A percentile compares a stretch with the other conserved stretches of the same genome.
Evolutionary conservation across 2,113 vertebrate genomes (phyloP).

Genomic region (Cygnus buccinator): DNA sequence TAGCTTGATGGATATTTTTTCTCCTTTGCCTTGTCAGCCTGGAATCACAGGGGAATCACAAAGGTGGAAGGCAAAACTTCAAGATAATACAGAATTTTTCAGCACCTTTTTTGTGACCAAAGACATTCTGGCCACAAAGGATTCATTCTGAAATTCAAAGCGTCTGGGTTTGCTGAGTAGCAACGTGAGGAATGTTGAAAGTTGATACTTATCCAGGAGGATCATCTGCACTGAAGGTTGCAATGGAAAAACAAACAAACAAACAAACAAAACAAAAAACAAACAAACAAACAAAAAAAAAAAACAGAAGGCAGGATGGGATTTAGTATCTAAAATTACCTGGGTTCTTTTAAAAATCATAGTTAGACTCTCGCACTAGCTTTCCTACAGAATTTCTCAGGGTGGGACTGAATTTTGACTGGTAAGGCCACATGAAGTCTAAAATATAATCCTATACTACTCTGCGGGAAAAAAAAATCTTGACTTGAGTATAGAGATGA

Average conservation of each 20-base stretch:
- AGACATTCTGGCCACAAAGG: neutral
- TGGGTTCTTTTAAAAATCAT: neutral
- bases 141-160: neutral
- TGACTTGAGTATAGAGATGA: neutral
- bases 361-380: neutral
- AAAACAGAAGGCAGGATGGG: neutral
- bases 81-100: neutral
- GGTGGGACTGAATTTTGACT: neutral
- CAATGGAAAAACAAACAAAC: neutral
- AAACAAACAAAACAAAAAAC: neutral
- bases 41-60: neutral
- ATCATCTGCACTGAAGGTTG: neutral
- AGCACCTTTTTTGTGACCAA: neutral
- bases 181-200: neutral
- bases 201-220: neutral
- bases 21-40: neutral
- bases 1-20: neutral
- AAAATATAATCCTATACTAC: neutral
- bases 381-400: neutral
- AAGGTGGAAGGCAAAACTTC: neutral
- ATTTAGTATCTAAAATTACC: neutral
- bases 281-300: neutral
- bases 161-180: neutral
- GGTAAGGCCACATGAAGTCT: neutral
- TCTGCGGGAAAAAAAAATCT: neutral